phyloP scores from a whole-genome alignment of 1,140 invertebrate genomes.

The Trinorchestia longiramus region DNA sequence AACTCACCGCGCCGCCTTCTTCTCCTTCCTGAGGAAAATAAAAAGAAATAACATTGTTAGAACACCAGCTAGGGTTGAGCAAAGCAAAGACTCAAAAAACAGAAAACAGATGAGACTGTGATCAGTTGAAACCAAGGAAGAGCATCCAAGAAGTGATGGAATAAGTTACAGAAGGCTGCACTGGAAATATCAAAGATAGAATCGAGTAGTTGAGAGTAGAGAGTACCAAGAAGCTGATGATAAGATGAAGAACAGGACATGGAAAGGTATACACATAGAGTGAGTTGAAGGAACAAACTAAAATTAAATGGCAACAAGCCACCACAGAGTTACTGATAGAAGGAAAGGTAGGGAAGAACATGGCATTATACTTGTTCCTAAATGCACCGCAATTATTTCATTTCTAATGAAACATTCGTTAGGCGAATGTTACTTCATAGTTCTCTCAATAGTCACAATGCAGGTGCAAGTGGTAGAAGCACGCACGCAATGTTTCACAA shows the following conservation, averaged over 20 bases:
- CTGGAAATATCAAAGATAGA: background rate
- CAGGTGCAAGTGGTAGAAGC: background rate
- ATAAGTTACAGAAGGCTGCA: background rate
- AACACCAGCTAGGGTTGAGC: background rate
- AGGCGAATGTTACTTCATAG: background rate
- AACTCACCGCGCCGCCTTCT: slow-evolving; percentile 52
- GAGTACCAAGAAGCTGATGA: background rate
- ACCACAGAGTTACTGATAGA: background rate
- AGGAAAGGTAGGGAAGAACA: background rate
- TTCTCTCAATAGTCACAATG: background rate
- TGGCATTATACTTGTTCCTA: background rate
- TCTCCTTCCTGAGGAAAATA: slow-evolving; percentile 45
- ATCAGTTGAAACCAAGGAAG: background rate
- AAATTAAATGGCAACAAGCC: background rate
- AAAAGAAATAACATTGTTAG: slow-evolving; percentile 51
- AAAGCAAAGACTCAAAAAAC: slow-evolving; percentile 6
- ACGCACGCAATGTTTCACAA: slow-evolving; percentile 7
- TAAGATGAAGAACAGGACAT: background rate
- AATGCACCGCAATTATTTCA: background rate
- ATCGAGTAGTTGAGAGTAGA: background rate
- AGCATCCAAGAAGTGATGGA: background rate
- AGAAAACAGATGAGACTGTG: background rate
- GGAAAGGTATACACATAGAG: background rate
- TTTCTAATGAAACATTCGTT: background rate
- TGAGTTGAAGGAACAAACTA: background rate